These are phyloP conservation scores for Colaptes auratus DNA, from an alignment of 2,113 vertebrate species.

Conservation along the genomic window DNA sequence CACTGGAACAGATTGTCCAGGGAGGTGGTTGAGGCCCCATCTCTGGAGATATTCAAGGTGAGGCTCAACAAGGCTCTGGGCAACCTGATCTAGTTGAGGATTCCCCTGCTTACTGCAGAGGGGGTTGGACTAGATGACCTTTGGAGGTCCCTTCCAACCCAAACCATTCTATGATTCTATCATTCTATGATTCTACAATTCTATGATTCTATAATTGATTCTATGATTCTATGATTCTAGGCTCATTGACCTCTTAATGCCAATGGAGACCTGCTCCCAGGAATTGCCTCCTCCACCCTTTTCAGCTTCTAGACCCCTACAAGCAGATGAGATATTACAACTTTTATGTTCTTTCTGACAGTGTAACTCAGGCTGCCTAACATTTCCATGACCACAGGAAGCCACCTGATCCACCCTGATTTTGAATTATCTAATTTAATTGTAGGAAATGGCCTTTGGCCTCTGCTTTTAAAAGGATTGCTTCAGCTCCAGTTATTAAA, in stretches of 20 bases:
- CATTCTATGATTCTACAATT: no score
- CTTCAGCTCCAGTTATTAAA: slow-evolving; percentile 16
- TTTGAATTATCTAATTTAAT: slow-evolving; percentile 44
- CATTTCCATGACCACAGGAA: not conserved
- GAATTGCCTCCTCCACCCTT: not conserved
- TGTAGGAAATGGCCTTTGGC: slow-evolving; percentile 39
- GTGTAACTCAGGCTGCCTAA: not conserved
- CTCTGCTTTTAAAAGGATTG: slow-evolving; percentile 65
- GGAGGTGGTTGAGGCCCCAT: no score
- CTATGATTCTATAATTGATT: no score
- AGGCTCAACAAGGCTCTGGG: no score
- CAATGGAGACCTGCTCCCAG: not conserved
- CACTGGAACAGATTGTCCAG: no score
- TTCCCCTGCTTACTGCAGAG: no score
- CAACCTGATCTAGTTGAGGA: no score
- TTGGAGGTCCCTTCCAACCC: no score
- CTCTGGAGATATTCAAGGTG: no score
- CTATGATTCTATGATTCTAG: no score
- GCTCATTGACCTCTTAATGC: accelerated
- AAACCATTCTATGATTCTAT: no score
- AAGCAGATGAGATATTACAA: not conserved
- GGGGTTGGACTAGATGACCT: no score
- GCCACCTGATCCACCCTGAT: slow-evolving; percentile 17
- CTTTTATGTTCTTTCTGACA: not conserved
- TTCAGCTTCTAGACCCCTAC: not conserved